These are phyloP conservation scores for Patiria miniata DNA, from an alignment of 35 echinoderm and acorn worm species.

Conservation along the genomic window DNA sequence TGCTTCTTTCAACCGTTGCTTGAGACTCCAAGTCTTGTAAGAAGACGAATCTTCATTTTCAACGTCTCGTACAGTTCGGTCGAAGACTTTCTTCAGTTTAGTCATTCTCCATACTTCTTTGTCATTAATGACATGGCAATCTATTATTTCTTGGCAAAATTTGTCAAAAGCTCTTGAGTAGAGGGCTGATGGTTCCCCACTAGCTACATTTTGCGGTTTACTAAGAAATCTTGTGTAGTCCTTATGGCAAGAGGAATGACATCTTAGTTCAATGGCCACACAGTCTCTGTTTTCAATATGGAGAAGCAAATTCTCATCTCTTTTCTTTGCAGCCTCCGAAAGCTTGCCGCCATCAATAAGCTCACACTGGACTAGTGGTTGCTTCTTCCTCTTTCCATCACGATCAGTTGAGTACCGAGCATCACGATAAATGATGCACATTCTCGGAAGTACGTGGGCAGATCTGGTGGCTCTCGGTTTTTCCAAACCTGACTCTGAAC, in stretches of 20 bases:
- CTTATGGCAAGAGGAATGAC: no score
- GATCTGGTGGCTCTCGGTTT: no score
- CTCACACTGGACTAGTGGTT: neutral
- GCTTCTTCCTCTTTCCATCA: neutral
- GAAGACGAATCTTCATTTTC: slow-evolving; percentile 34
- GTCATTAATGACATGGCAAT: slow-evolving; percentile 27
- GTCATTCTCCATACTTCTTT: slow-evolving; percentile 37
- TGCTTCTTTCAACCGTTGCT: slow-evolving; percentile 25
- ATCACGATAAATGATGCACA: neutral
- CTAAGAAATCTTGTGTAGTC: no score
- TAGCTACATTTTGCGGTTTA: no score
- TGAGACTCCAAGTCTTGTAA: slow-evolving; percentile 52
- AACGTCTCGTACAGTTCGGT: slow-evolving; percentile 15
- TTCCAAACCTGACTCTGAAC: no score
- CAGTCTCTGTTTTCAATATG: no score
- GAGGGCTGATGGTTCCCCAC: neutral
- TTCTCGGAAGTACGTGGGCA: neutral
- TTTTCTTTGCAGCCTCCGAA: no score
- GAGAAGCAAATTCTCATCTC: no score
- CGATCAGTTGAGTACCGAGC: neutral
- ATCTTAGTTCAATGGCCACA: no score
- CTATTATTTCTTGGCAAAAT: slow-evolving; percentile 3
- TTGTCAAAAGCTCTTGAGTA: slow-evolving; percentile 2
- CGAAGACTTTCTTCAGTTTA: slow-evolving; percentile 46
- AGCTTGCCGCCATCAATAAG: no score